Evolutionary conservation across 2,888 invertebrate species (phyloP).

Genomic region (Apamea epomidion): DNA sequence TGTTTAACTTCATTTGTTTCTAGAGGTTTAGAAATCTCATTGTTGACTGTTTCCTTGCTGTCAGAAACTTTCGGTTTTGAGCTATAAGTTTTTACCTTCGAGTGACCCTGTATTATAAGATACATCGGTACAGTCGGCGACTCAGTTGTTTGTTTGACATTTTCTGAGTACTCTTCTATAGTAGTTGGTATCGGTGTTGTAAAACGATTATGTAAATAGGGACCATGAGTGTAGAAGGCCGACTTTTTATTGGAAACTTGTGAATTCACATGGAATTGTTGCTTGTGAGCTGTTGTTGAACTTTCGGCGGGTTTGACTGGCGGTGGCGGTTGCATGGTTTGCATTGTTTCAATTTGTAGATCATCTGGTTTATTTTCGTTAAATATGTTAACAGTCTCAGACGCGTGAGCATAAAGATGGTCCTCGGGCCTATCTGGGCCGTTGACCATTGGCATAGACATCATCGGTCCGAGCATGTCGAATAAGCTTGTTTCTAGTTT

Average conservation of each 20-base stretch:
- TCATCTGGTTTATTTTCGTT: constrained; percentile 79
- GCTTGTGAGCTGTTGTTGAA: constrained; percentile 69
- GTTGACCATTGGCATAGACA: constrained; percentile 86
- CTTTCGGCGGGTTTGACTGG: constrained; percentile 74
- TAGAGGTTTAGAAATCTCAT: constrained; percentile 89
- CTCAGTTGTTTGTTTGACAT: constrained; percentile 77
- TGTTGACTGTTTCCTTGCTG: constrained; percentile 79
- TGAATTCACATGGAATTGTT: constrained; percentile 75
- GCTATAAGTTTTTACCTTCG: constrained; percentile 96
- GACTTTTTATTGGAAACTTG: constrained; percentile 74
- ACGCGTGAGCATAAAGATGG: constrained; percentile 85
- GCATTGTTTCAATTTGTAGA: constrained; percentile 88
- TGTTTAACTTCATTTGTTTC: constrained; percentile 91
- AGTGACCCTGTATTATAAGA: constrained; percentile 95
- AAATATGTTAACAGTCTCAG: constrained; percentile 84
- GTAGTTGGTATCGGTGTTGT: constrained; percentile 88
- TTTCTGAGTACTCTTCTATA: constrained; percentile 74
- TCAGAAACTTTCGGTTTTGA: constrained; percentile 88
- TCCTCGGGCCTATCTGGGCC: constrained; percentile 85
- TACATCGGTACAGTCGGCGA: constrained; percentile 92
- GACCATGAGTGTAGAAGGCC: constrained; percentile 79
- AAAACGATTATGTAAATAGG: constrained; percentile 86
- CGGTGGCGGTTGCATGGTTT: constrained; percentile 91
- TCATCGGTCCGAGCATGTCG: constrained; percentile 86
- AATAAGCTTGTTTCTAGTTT: constrained; percentile 76